These are phyloP conservation scores for Hypanus sabinus DNA, from an alignment of 2,113 vertebrate genomes.

Conservation along the genomic window DNA sequence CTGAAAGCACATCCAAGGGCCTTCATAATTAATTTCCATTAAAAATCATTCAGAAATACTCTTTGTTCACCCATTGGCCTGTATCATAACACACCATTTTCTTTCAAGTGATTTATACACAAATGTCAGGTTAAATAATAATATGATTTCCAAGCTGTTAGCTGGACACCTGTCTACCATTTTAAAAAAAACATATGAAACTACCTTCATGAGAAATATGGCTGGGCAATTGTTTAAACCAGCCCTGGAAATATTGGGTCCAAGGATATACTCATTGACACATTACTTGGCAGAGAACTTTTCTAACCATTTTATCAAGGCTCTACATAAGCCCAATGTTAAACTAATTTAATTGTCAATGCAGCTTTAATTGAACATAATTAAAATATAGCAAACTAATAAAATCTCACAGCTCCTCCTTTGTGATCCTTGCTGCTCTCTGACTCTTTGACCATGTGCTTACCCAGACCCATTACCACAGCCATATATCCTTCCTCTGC, in stretches of 20 bases:
- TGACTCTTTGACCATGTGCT: too few relatives aligned
- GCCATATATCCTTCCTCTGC: too few relatives aligned
- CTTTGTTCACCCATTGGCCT: too few relatives aligned
- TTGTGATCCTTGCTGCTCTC: too few relatives aligned
- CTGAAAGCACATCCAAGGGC: neutral
- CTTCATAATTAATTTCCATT: neutral
- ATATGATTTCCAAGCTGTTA: neutral
- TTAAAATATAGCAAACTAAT: neutral
- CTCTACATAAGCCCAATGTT: neutral
- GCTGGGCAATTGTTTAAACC: neutral
- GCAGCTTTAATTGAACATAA: neutral
- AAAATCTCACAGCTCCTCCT: neutral
- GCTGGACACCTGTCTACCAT: neutral
- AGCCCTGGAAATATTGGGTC: neutral
- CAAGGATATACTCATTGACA: neutral
- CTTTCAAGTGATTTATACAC: constrained; percentile 7
- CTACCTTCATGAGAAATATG: neutral
- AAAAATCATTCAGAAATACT: neutral
- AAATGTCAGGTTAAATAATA: neutral
- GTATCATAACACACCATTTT: neutral
- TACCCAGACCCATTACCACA: too few relatives aligned
- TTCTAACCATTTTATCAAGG: neutral
- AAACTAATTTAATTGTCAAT: neutral
- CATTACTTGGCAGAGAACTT: neutral
- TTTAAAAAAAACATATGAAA: neutral